Conservation (phyloP, 2,888 invertebrate genomes). For the Antitype chi region DNA sequence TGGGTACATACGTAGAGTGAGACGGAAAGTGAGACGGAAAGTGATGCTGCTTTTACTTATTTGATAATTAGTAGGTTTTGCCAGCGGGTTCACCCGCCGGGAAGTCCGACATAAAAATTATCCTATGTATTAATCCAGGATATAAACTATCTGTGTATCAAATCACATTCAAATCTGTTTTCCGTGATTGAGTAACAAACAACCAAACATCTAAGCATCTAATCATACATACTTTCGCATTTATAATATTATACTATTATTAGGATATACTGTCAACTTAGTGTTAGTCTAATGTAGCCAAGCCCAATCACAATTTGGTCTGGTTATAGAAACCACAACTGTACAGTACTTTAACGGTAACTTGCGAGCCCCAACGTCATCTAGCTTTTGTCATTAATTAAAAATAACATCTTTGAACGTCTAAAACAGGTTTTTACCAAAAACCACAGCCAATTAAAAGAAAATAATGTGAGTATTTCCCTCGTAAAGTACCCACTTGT, state of each 20-base stretch:
- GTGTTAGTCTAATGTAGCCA: background rate
- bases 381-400: background rate
- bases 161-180: no score
- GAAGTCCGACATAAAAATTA: no score
- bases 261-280: no score
- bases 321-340: background rate
- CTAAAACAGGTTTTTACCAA: background rate
- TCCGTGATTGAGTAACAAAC: no score
- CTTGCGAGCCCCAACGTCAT: background rate
- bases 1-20: background rate
- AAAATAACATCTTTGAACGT: background rate
- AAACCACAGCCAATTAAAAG: slow-evolving; percentile 13
- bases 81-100: no score
- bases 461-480: slow-evolving; percentile 22
- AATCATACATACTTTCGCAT: no score
- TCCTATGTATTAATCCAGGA: no score
- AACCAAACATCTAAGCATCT: no score
- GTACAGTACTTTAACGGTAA: background rate
- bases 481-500: slow-evolving; percentile 14
- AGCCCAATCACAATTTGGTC: background rate
- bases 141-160: no score
- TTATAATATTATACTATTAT: no score
- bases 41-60: no score
- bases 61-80: no score
- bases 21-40: background rate